Percentiles rank a stretch among this genome's conserved stretches.
Evolutionary conservation across 2,888 invertebrate genomes (phyloP).

Genomic region (Diabrotica balteata): DNA sequence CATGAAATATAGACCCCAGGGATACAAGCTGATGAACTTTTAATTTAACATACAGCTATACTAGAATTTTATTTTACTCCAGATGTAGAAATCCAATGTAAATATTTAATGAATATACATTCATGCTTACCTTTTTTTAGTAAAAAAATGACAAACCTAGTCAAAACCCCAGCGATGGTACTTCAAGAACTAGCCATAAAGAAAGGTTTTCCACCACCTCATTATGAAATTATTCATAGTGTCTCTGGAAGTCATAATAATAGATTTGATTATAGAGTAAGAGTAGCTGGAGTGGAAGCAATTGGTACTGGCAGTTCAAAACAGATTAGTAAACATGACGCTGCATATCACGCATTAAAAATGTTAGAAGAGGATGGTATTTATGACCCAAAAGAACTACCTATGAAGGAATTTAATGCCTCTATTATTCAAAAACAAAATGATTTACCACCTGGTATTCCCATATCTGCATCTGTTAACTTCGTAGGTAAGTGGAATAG

Average conservation of each 20-base stretch:
- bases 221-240: constrained; percentile 58
- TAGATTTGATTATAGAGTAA: constrained; percentile 62
- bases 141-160: constrained; percentile 38
- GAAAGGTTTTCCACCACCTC: constrained; percentile 61
- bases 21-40: too few species aligned
- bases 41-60: too few species aligned
- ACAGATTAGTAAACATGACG: constrained; percentile 69
- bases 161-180: constrained; percentile 72
- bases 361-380: constrained; percentile 56
- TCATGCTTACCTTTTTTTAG: too few species aligned
- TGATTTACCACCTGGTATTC: constrained; percentile 15
- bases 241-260: constrained; percentile 57
- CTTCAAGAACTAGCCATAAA: constrained; percentile 72
- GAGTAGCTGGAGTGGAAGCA: constrained; percentile 54
- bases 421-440: constrained; percentile 33
- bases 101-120: too few species aligned
- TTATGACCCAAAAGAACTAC: constrained; percentile 49
- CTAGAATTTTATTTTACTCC: too few species aligned
- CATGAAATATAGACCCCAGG: too few species aligned
- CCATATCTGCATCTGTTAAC: constrained; percentile 32
- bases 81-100: too few species aligned
- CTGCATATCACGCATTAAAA: constrained; percentile 63
- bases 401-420: constrained; percentile 47
- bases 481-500: constrained; percentile 35
- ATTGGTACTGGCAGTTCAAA: constrained; percentile 59